Evolutionary conservation across 1,140 invertebrate genomes (phyloP).

Genomic region (Radopholus similis): DNA sequence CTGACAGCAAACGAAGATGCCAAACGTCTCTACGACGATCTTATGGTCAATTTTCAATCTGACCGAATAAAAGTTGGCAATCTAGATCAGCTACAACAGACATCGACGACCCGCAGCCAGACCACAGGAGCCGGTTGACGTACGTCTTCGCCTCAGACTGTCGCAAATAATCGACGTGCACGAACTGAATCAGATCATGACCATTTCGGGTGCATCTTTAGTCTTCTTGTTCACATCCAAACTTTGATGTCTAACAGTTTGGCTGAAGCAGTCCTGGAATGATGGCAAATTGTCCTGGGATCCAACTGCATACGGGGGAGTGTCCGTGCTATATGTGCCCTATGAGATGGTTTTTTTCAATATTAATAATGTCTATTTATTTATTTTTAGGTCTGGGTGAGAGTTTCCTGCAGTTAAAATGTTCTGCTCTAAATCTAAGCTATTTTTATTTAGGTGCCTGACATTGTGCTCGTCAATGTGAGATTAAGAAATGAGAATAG

Average conservation of each 20-base stretch:
- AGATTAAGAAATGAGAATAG: background rate
- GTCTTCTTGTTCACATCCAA: background rate
- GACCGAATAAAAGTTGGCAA: background rate
- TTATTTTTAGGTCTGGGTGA: too few relatives aligned
- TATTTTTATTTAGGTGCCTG: constrained; percentile 20
- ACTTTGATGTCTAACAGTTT: constrained; percentile 72
- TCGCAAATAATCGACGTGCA: constrained; percentile 64
- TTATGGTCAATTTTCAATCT: constrained; percentile 26
- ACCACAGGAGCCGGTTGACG: constrained; percentile 23
- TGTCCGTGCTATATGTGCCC: constrained; percentile 42
- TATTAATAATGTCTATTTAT: too few relatives aligned
- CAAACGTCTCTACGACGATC: constrained; percentile 29
- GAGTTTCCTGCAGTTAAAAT: constrained; percentile 64
- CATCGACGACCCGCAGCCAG: constrained; percentile 28
- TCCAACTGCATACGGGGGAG: constrained; percentile 49
- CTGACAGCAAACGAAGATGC: constrained; percentile 43
- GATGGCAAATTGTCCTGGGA: constrained; percentile 96
- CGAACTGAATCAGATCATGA: constrained; percentile 79
- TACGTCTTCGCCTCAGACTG: constrained; percentile 27
- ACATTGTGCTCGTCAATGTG: constrained; percentile 32
- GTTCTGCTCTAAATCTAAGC: constrained; percentile 21
- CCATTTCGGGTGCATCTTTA: constrained; percentile 54
- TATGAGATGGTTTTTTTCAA: constrained; percentile 64
- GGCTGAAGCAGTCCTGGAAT: constrained; percentile 86
- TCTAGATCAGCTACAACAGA: constrained; percentile 16